Conservation (phyloP, 2,113 vertebrate genomes). For the Coturnix japonica region DNA sequence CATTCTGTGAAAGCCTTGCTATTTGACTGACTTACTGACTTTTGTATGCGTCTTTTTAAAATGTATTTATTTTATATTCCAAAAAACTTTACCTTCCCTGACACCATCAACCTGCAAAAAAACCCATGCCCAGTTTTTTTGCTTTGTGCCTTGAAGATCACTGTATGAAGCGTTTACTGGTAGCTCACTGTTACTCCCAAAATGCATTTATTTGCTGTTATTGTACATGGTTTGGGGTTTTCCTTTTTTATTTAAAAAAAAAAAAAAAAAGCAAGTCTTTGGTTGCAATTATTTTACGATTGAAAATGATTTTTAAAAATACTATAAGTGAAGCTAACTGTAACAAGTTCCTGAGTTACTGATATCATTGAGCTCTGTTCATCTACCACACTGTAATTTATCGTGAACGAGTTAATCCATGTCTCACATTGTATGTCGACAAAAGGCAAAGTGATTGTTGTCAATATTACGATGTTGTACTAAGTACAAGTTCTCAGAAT, state of each 20-base stretch:
- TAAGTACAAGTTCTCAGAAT: conserved; percentile 43
- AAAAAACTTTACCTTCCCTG: conserved; percentile 57
- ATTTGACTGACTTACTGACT: conserved; percentile 77
- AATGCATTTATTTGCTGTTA: conserved; percentile 44
- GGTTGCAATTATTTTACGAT: conserved; percentile 56
- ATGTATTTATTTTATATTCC: conserved; percentile 87
- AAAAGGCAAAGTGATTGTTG: conserved; percentile 62
- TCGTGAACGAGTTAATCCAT: conserved; percentile 70
- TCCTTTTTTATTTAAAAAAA: neutral
- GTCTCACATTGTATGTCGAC: conserved; percentile 57
- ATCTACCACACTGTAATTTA: conserved; percentile 54
- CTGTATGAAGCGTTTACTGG: conserved; percentile 52
- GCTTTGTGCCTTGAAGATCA: conserved; percentile 74
- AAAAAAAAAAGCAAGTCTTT: neutral
- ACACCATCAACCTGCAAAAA: conserved; percentile 67
- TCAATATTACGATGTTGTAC: conserved; percentile 57
- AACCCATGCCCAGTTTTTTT: conserved; percentile 65
- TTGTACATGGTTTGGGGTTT: neutral
- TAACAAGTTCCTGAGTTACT: conserved; percentile 47
- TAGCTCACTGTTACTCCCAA: conserved; percentile 67
- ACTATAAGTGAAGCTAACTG: conserved; percentile 55
- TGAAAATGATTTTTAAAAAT: conserved; percentile 38
- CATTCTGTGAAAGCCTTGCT: conserved; percentile 80
- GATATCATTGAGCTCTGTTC: conserved; percentile 15
- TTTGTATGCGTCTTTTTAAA: conserved; percentile 81